Conservation (phyloP, 2,888 invertebrate species). For the Dasypogon diadema region DNA sequence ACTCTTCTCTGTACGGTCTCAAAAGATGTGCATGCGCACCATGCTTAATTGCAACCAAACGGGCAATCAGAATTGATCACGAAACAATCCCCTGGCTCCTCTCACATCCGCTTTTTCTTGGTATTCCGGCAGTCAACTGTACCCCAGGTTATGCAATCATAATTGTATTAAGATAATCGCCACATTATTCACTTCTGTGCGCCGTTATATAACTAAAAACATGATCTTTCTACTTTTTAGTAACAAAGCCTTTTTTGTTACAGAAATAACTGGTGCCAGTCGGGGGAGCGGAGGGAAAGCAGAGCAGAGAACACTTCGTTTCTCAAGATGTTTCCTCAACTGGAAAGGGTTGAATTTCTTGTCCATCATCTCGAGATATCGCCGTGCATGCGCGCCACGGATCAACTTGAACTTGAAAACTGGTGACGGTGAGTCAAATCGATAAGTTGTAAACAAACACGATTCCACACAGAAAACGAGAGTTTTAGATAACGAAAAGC, state of each 20-base stretch:
- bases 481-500: slow-evolving; percentile 1
- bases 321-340: slow-evolving; percentile 19
- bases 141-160: slow-evolving; percentile 18
- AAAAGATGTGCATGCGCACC: not conserved
- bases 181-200: slow-evolving; percentile 11
- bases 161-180: slow-evolving; percentile 26
- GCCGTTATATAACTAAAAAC: slow-evolving; percentile 15
- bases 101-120: not conserved
- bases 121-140: not conserved
- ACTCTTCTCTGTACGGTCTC: not conserved
- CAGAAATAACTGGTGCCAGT: slow-evolving; percentile 17
- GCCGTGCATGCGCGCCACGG: slow-evolving; percentile 63
- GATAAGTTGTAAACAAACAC: slow-evolving; percentile 51
- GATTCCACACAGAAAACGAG: not conserved
- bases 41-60: not conserved
- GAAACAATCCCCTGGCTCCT: not conserved
- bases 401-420: slow-evolving; percentile 69
- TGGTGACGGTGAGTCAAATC: slow-evolving; percentile 57
- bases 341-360: slow-evolving; percentile 45
- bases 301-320: slow-evolving; percentile 6
- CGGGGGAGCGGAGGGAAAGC: slow-evolving; percentile 11
- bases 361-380: slow-evolving; percentile 12
- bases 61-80: not conserved
- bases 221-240: not conserved
- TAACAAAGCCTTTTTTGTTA: slow-evolving; percentile 21